Evolutionary conservation across 2,113 vertebrate species (phyloP).

Genomic region (Hymenochirus boettgeri): DNA sequence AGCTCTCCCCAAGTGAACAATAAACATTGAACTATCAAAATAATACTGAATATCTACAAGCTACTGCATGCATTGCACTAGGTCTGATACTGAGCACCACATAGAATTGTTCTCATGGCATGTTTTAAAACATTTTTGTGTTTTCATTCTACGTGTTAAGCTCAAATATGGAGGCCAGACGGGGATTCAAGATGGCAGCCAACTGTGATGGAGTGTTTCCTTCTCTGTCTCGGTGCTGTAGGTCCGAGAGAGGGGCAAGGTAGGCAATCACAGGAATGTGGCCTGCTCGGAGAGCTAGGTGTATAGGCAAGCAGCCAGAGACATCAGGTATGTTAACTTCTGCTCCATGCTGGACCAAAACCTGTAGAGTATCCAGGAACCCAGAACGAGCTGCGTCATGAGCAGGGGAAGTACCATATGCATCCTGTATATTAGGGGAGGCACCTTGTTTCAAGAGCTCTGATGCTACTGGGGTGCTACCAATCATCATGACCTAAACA

Average conservation of each 20-base stretch:
- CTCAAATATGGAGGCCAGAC: constrained; percentile 50
- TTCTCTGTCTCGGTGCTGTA: constrained; percentile 63
- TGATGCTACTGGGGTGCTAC: constrained; percentile 66
- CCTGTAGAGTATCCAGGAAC: constrained; percentile 76
- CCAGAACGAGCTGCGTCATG: constrained; percentile 83
- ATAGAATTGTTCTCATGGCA: constrained; percentile 14
- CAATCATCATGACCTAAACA: constrained; percentile 89
- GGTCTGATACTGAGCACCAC: neutral
- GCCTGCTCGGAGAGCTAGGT: constrained; percentile 73
- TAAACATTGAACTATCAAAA: neutral
- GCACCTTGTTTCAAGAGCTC: constrained; percentile 81
- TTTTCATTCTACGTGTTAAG: neutral
- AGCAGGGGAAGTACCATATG: constrained; percentile 65
- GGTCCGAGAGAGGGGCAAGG: constrained; percentile 68
- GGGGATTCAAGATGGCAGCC: constrained; percentile 57
- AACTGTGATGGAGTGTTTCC: constrained; percentile 72
- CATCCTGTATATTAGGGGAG: constrained; percentile 76
- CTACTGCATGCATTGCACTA: neutral
- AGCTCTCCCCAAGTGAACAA: neutral
- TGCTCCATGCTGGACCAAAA: constrained; percentile 73
- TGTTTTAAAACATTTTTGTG: constrained; percentile 5
- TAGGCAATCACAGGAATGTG: constrained; percentile 70
- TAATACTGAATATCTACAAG: neutral
- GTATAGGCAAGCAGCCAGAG: constrained; percentile 72
- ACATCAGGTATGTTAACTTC: constrained; percentile 70